A percentile compares a stretch with the other conserved stretches of the same genome.
These are phyloP conservation scores for Sebastes iracundus DNA, from an alignment of 2,797 vertebrate species.

Conservation along the genomic window DNA sequence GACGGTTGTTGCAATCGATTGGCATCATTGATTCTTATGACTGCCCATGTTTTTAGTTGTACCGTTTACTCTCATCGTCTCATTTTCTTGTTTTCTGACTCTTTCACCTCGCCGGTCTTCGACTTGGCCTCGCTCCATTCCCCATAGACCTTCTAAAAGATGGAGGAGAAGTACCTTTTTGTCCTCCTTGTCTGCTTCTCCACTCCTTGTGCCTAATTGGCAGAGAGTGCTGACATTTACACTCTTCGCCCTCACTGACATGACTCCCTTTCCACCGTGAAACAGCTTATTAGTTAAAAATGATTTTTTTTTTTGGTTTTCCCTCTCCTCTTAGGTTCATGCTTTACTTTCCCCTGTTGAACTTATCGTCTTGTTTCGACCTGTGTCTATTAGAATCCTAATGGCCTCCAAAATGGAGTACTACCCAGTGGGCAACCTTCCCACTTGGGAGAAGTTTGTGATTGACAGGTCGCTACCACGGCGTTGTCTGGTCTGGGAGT, in stretches of 20 bases:
- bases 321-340: neutral
- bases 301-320: constrained; percentile 14
- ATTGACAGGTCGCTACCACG: too few species aligned
- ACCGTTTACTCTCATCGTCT: neutral
- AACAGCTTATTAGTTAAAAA: constrained; percentile 69
- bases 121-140: constrained; percentile 24
- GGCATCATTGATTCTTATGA: constrained; percentile 2
- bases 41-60: neutral
- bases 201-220: constrained; percentile 67
- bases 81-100: constrained; percentile 37
- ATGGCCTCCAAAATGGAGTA: neutral
- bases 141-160: constrained; percentile 40
- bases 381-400: neutral
- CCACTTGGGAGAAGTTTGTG: too few species aligned
- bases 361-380: constrained; percentile 20
- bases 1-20: neutral
- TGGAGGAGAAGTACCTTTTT: constrained; percentile 52
- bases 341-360: constrained; percentile 14
- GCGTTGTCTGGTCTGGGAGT: too few species aligned
- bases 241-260: constrained; percentile 62
- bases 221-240: constrained; percentile 73
- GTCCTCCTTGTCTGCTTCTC: constrained; percentile 42
- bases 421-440: too few species aligned
- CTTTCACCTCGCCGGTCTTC: constrained; percentile 31
- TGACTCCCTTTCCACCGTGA: constrained; percentile 39